A percentile compares a stretch with the other conserved stretches of the same genome.
Evolutionary conservation across 2,888 invertebrate genomes (phyloP).

Genomic region (Neoscelio sp.): DNA sequence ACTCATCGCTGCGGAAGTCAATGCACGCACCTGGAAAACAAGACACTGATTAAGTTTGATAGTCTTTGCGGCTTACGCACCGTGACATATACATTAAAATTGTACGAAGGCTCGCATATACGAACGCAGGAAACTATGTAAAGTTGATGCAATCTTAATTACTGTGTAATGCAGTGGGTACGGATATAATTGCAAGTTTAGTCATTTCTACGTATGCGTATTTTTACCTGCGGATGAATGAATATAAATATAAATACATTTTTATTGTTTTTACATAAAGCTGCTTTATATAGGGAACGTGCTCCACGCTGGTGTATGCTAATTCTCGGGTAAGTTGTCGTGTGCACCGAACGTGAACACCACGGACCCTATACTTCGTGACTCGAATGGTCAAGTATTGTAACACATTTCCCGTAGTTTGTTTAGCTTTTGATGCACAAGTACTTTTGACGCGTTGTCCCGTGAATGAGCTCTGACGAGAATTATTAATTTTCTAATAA

Average conservation of each 20-base stretch:
- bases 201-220: slow-evolving; percentile 16
- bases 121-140: too few species aligned
- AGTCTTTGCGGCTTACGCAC: slow-evolving; percentile 50
- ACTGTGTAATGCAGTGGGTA: slow-evolving; percentile 1
- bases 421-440: slow-evolving; percentile 11
- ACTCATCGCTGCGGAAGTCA: slow-evolving; percentile 53
- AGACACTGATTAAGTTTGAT: slow-evolving; percentile 58
- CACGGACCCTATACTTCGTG: slow-evolving; percentile 59
- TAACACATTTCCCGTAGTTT: slow-evolving; percentile 63
- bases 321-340: slow-evolving; percentile 61
- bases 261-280: slow-evolving; percentile 39
- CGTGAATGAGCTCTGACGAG: background rate
- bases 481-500: slow-evolving; percentile 14
- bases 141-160: too few species aligned
- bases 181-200: slow-evolving; percentile 14
- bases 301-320: slow-evolving; percentile 52
- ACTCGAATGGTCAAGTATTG: slow-evolving; percentile 61
- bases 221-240: slow-evolving; percentile 25
- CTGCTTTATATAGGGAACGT: slow-evolving; percentile 38
- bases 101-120: slow-evolving; percentile 26
- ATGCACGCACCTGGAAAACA: slow-evolving; percentile 43
- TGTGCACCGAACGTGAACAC: slow-evolving; percentile 68
- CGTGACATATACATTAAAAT: slow-evolving; percentile 56
- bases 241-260: slow-evolving; percentile 32
- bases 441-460: background rate